These are phyloP conservation scores for Polydrusus tereticollis DNA, from an alignment of 2,888 invertebrate genomes.

Conservation along the genomic window DNA sequence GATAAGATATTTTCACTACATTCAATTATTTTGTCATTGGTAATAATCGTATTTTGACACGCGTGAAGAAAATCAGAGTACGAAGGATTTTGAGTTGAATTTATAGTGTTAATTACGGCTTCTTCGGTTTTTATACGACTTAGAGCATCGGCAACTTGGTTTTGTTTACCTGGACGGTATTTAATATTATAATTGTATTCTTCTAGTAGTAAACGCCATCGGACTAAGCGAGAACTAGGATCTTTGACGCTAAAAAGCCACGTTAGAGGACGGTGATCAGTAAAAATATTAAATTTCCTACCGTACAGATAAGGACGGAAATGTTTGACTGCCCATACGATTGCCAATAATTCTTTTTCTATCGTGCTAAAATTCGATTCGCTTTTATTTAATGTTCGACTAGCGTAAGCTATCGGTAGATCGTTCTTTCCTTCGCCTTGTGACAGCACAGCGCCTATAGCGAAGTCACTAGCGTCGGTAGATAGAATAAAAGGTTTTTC, in stretches of 20 bases:
- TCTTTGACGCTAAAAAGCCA: constrained; percentile 60
- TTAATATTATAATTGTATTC: constrained; percentile 52
- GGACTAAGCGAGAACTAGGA: constrained; percentile 54
- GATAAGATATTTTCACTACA: neutral
- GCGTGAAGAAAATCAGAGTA: neutral
- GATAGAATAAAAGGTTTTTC: constrained; percentile 20
- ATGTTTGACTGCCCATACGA: constrained; percentile 60
- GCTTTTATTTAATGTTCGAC: constrained; percentile 57
- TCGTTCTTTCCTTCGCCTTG: constrained; percentile 56
- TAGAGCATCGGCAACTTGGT: neutral
- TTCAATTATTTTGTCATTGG: neutral
- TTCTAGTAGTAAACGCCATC: constrained; percentile 58
- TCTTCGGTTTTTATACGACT: neutral
- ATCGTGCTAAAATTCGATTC: constrained; percentile 62
- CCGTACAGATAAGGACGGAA: constrained; percentile 63
- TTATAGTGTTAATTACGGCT: neutral
- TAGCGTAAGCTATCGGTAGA: constrained; percentile 61
- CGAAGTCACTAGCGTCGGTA: constrained; percentile 60
- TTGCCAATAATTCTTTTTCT: constrained; percentile 62
- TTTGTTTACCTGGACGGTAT: constrained; percentile 35
- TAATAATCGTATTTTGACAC: neutral
- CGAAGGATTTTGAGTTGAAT: neutral
- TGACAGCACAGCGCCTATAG: constrained; percentile 47
- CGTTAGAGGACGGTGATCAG: constrained; percentile 60
- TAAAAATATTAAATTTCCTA: constrained; percentile 59